A percentile compares a stretch with the other conserved stretches of the same genome.
phyloP scores from a whole-genome alignment of 2,113 vertebrate genomes.

The Lophura nycthemera region DNA sequence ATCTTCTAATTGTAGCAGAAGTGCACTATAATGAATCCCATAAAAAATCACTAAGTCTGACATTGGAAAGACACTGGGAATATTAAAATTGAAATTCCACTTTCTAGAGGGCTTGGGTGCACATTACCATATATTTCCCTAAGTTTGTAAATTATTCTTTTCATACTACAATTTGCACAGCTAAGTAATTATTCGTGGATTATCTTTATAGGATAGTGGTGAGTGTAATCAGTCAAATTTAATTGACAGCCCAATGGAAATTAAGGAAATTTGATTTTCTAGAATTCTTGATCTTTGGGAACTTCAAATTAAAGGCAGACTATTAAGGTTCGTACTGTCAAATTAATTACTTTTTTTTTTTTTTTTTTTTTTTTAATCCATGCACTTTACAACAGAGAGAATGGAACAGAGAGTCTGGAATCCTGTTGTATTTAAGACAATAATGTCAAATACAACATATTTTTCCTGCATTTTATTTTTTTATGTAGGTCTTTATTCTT shows the following conservation, averaged over 20 bases:
- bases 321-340: constrained; percentile 36
- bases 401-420: background rate
- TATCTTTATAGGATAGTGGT: constrained; percentile 39
- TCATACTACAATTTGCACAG: constrained; percentile 41
- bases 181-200: constrained; percentile 50
- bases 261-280: constrained; percentile 54
- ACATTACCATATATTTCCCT: constrained; percentile 52
- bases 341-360: constrained; percentile 17
- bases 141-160: constrained; percentile 46
- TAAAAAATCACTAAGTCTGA: constrained; percentile 50
- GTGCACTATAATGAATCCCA: constrained; percentile 35
- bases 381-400: background rate
- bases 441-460: background rate
- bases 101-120: constrained; percentile 13
- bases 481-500: background rate
- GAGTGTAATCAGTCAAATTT: constrained; percentile 68
- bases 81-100: constrained; percentile 52
- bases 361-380: background rate
- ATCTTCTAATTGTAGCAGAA: constrained; percentile 45
- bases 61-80: constrained; percentile 35
- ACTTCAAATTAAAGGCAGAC: constrained; percentile 38
- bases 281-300: constrained; percentile 36
- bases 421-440: background rate
- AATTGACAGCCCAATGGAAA: constrained; percentile 66
- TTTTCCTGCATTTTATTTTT: background rate